Percentiles rank a stretch among this genome's conserved stretches.
phyloP scores from a whole-genome alignment of 1,140 invertebrate species.

The Drosophila paulistorum region DNA sequence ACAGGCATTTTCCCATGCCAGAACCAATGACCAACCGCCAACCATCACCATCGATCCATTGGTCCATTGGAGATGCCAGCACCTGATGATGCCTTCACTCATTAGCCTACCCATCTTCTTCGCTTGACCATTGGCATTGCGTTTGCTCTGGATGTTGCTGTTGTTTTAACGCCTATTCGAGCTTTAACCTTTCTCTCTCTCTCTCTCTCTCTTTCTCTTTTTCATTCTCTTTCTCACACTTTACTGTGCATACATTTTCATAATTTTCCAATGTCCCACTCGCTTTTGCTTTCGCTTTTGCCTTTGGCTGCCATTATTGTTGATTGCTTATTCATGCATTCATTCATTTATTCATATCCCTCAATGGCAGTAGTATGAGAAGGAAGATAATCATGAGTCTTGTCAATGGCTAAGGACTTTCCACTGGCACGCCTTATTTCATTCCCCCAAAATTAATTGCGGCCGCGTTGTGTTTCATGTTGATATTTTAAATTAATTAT shows the following conservation, averaged over 20 bases:
- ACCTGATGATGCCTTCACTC: slow-evolving; percentile 54
- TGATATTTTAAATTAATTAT: slow-evolving; percentile 82
- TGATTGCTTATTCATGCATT: slow-evolving; percentile 79
- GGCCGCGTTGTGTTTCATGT: slow-evolving; percentile 54
- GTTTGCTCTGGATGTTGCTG: slow-evolving; percentile 12
- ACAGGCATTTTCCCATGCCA: slow-evolving; percentile 18
- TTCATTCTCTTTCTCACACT: too few species aligned
- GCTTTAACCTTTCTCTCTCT: slow-evolving; percentile 38
- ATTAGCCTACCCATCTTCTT: slow-evolving; percentile 59
- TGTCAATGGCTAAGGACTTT: too few species aligned
- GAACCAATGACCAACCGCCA: neutral
- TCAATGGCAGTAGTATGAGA: neutral
- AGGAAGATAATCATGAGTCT: neutral
- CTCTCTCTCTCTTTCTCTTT: too few species aligned
- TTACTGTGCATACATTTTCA: slow-evolving; percentile 61
- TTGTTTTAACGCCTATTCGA: slow-evolving; percentile 25
- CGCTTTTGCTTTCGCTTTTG: slow-evolving; percentile 30
- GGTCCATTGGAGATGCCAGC: slow-evolving; percentile 34
- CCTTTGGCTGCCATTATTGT: slow-evolving; percentile 60
- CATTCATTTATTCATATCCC: slow-evolving; percentile 77
- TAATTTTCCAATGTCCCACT: slow-evolving; percentile 49
- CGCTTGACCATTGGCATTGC: slow-evolving; percentile 37
- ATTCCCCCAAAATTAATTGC: slow-evolving; percentile 73
- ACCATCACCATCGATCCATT: slow-evolving; percentile 23
- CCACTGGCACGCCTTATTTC: neutral